Base-by-base conservation (phyloP, 2,113 vertebrate genomes). In the Cyprinodon tularosa region DNA sequence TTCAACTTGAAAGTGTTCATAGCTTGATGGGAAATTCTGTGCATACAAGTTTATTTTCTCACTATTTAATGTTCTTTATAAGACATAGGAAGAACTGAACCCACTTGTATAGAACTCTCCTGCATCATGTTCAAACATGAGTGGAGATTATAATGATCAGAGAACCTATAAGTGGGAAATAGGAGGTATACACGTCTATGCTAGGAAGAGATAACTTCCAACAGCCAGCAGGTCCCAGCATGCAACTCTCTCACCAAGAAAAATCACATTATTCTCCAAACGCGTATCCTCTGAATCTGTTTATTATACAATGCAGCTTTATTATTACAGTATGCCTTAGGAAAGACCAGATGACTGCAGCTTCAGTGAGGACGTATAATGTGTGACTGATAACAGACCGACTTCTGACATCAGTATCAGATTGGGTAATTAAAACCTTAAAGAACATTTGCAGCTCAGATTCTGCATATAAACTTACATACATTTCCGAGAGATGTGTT, bases 191-290 rank as follows among this genome's bases (percentile, higher is more conserved):
- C 12, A 62, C 29, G 22, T 65, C 40, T 29, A 71, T 37, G 37
- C 15, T 13, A 44, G 40, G 20, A 37, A 36, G 59, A 59, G 59
- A 70, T 20, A 17, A 22, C 3, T 44, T 14, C 15, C 4, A 9
- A 5, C 4, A 3, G 37, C 20, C 61, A 64, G 62, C 62, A 74
- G n/a, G 60, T 63, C 57, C 57, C 38, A 45, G 13, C 66, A 76
- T 68, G 66, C 57, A 62, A 48, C 29, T 12, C 63, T 22, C 7
- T 59, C 22, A 60, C 72, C 40, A 29, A 13, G 3, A 42, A 29
- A 39, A 66, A 67, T 60, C 3, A 17, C 13, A 38, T 60, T 61
- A 36, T 40, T 47, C 7, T 20, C 42, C 20, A 13, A 42, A 20
- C 50, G 6, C n/a, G 20, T 57, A 4, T 57, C 17, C 20, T n/a